Base-by-base conservation (phyloP, 2,113 vertebrate genomes). In the Pycnonotus jocosus region DNA sequence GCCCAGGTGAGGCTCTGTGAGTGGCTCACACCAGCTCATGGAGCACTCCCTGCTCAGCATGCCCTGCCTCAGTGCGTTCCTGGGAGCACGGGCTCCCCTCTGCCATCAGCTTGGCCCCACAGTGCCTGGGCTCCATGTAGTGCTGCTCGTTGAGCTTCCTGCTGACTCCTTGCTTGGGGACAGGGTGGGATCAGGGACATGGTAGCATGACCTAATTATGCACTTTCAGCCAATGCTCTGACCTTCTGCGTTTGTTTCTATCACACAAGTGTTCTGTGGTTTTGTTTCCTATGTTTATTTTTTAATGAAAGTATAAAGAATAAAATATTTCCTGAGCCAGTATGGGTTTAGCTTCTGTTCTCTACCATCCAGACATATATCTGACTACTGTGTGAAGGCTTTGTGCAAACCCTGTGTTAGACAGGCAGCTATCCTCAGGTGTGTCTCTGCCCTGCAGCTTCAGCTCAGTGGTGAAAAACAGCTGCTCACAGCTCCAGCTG, bases 211-310 rank as follows among this genome's bases (percentile, higher is more conserved):
- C 88, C 86, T 66, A 83, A 96, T 84, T 33, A 92, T 87, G 93
- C 96, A 94, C 96, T 97, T 98, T 97, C 88, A 90, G 90, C 91
- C 76, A 96, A 96, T 38, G 84, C 95, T 97, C 94, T 90, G 95
- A 96, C 97, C 91, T 95, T 96, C 87, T 90, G 94, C 83, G 50
- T 96, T 82, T 84, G 81, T 95, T 92, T 94, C 95, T 96, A 90
- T 96, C 80, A 94, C 92, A 92, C 82, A 69, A 96, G 91, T 97
- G 94, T 96, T 97, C 94, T 96, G 95, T 96, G 97, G 98, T 97
- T 98, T 97, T 40, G 94, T 97, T 97, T 97, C 88, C 94, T 98
- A 97, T 97, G 97, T 97, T 97, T 98, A 97, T 98, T 98, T 98
- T 97, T 97, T 98, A 98, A 95, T 97, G 88, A 98, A 98, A 98